A percentile compares a stretch with the other conserved stretches of the same genome.
phyloP scores from a whole-genome alignment of 2,797 vertebrate species.

The Gymnocypris eckloni region DNA sequence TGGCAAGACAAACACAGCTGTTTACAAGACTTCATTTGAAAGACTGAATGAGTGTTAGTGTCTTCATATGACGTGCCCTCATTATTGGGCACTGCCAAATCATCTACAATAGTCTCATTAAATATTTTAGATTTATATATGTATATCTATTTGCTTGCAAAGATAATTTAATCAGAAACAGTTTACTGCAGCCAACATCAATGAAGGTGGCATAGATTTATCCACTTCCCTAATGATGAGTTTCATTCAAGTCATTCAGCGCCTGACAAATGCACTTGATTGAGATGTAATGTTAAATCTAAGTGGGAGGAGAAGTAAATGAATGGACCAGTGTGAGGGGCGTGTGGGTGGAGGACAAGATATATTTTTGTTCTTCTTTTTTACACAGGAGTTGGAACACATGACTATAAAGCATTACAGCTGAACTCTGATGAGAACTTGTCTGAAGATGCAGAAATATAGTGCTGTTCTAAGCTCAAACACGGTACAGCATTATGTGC shows the following conservation, averaged over 20 bases:
- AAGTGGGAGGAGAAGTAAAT: slow-evolving; percentile 29
- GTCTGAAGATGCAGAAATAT: neutral
- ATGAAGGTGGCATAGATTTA: neutral
- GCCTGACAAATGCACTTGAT: slow-evolving; percentile 6
- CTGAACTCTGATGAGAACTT: slow-evolving; percentile 7
- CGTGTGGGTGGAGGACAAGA: slow-evolving; percentile 24
- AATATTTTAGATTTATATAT: neutral
- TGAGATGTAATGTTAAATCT: slow-evolving; percentile 29
- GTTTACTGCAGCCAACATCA: neutral
- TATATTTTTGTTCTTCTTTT: slow-evolving; percentile 39
- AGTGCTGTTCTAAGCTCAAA: slow-evolving; percentile 14
- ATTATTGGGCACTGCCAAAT: neutral
- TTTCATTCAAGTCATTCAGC: slow-evolving; percentile 24
- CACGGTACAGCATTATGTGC: neutral
- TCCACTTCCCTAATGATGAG: neutral
- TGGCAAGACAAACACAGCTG: slow-evolving; percentile 45
- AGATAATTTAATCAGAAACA: neutral
- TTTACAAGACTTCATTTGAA: slow-evolving; percentile 39
- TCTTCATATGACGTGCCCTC: neutral
- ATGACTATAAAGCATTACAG: slow-evolving; percentile 27
- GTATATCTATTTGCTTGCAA: no score
- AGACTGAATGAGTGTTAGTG: slow-evolving; percentile 33
- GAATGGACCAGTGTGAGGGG: slow-evolving; percentile 25
- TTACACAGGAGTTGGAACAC: slow-evolving; percentile 17
- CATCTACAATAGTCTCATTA: neutral